Percentiles rank a stretch among this genome's conserved stretches.
Conservation (phyloP, 2,888 invertebrate genomes). For the Catocala sponsa region DNA sequence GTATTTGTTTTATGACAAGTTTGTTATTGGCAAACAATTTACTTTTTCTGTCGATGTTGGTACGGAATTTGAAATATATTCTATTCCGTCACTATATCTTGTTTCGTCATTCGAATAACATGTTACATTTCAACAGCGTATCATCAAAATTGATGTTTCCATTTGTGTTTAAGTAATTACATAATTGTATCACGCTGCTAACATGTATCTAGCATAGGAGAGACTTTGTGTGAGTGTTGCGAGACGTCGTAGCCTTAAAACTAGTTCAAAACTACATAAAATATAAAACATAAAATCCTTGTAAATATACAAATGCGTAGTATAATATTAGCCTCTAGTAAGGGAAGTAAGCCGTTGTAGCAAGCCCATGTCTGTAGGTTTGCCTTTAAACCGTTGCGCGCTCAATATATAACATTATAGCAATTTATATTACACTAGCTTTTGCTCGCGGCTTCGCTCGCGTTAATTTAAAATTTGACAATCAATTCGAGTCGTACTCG, state of each 20-base stretch:
- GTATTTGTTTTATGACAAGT: too few species aligned
- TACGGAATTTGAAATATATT: too few species aligned
- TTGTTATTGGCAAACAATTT: too few species aligned
- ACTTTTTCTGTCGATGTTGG: too few species aligned
- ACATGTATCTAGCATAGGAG: constrained; percentile 67
- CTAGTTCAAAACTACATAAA: constrained; percentile 87
- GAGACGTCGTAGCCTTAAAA: constrained; percentile 86
- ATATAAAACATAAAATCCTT: constrained; percentile 68
- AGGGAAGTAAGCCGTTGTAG: constrained; percentile 72
- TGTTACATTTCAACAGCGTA: constrained; percentile 51
- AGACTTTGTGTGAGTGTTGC: constrained; percentile 79
- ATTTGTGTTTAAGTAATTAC: constrained; percentile 53
- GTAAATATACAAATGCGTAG: constrained; percentile 81
- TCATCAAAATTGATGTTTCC: constrained; percentile 69
- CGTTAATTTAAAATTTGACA: too few species aligned
- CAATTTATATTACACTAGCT: too few species aligned
- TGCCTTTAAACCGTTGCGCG: constrained; percentile 57
- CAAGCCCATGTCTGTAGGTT: constrained; percentile 67
- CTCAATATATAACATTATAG: constrained; percentile 7
- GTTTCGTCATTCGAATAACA: background rate
- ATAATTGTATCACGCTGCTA: constrained; percentile 68
- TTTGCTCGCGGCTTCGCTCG: too few species aligned
- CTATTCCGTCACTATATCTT: too few species aligned
- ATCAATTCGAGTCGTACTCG: too few species aligned
- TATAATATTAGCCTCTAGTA: constrained; percentile 76